These are phyloP conservation scores for Dryobotodes eremita DNA, from an alignment of 2,888 invertebrate genomes.

Conservation along the genomic window DNA sequence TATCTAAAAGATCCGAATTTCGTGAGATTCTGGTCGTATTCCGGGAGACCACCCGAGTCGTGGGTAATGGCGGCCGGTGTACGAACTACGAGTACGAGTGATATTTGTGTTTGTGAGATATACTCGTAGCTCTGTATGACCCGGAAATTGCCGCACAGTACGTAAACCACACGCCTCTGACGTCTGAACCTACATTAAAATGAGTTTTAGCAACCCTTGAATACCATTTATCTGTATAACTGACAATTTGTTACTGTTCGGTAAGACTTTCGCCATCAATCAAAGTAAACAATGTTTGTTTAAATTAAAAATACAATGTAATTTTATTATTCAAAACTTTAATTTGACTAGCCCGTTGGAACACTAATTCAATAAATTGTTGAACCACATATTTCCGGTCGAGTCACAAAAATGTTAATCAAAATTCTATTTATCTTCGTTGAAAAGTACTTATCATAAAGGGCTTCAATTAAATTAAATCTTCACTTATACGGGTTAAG, in stretches of 20 bases:
- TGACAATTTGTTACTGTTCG: not conserved
- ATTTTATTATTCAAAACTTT: not conserved
- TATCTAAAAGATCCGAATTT: conserved; percentile 5
- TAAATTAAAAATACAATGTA: not conserved
- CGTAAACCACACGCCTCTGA: conserved; percentile 36
- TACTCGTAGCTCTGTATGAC: conserved; percentile 62
- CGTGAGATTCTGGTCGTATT: conserved; percentile 53
- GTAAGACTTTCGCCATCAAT: not conserved
- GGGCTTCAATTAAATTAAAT: conserved; percentile 83
- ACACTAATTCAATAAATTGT: conserved; percentile 7
- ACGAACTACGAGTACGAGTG: conserved; percentile 61
- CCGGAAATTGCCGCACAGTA: conserved; percentile 53
- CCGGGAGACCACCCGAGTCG: conserved; percentile 79
- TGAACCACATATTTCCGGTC: conserved; percentile 17
- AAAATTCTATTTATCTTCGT: conserved; percentile 86
- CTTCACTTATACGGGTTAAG: conserved; percentile 76
- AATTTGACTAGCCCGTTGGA: not conserved
- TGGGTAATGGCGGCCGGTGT: conserved; percentile 73
- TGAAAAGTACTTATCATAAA: conserved; percentile 73
- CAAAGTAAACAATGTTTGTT: not conserved
- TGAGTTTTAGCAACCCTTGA: conserved; percentile 22
- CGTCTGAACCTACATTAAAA: conserved; percentile 20
- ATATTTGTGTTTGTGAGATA: conserved; percentile 72
- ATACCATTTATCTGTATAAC: not conserved
- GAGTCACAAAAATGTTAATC: conserved; percentile 69